phyloP scores from a whole-genome alignment of 2,888 invertebrate species.

The Erpobdella octoculata region DNA sequence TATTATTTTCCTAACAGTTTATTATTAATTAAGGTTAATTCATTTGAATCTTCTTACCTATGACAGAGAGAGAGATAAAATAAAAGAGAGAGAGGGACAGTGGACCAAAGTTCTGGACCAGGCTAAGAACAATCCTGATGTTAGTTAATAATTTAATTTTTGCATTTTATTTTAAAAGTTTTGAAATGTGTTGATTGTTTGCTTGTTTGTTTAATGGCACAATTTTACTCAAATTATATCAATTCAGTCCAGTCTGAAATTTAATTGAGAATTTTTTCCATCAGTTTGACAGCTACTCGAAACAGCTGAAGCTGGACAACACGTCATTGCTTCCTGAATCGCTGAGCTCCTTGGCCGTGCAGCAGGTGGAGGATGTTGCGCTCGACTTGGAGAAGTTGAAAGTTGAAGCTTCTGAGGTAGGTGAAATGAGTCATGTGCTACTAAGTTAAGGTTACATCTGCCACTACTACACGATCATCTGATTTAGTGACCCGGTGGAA shows the following conservation, averaged over 20 bases:
- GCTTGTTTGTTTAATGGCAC: too few species aligned
- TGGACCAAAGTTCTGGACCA: slow-evolving; percentile 78
- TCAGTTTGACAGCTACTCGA: slow-evolving; percentile 14
- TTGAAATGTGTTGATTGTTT: background rate
- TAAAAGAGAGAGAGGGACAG: slow-evolving; percentile 74
- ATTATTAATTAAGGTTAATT: background rate
- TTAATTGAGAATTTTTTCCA: too few species aligned
- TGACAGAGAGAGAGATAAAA: slow-evolving; percentile 66
- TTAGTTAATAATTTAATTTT: slow-evolving; percentile 31
- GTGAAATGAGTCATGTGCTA: background rate
- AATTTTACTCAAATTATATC: too few species aligned
- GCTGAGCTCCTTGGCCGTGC: background rate
- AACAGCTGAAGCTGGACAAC: background rate
- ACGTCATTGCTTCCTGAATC: background rate
- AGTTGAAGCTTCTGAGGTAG: slow-evolving; percentile 18
- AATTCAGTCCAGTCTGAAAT: too few species aligned
- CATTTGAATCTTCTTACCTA: background rate
- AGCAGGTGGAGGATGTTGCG: background rate
- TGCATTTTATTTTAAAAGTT: background rate
- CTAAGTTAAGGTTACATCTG: too few species aligned
- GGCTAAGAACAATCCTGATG: slow-evolving; percentile 67
- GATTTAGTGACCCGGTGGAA: too few species aligned
- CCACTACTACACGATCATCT: too few species aligned
- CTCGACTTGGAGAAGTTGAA: slow-evolving; percentile 25
- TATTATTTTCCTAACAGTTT: background rate